A percentile compares a stretch with the other conserved stretches of the same genome.
phyloP scores from a whole-genome alignment of 2,888 invertebrate genomes.

The Campaea margaritaria region DNA sequence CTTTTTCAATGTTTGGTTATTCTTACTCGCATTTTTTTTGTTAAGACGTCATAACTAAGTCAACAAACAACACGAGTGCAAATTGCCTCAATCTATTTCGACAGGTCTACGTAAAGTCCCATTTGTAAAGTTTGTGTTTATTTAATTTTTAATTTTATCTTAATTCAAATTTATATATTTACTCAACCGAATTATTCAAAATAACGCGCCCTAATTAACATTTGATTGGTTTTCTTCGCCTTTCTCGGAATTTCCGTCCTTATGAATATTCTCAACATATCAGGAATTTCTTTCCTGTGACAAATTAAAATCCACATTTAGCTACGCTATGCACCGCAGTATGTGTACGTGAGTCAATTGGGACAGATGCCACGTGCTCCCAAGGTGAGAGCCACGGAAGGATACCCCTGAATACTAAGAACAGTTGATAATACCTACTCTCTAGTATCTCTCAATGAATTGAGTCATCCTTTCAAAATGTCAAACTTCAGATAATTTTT shows the following conservation, averaged over 20 bases:
- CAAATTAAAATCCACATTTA: not conserved
- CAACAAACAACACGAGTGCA: no score
- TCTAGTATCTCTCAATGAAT: slow-evolving; percentile 17
- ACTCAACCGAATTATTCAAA: no score
- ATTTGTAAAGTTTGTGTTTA: no score
- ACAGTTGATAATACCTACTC: slow-evolving; percentile 18
- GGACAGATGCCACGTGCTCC: slow-evolving; percentile 13
- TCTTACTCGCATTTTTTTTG: not conserved
- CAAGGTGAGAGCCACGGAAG: slow-evolving; percentile 21
- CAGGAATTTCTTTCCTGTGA: not conserved
- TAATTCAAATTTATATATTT: no score
- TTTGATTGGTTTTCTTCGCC: no score
- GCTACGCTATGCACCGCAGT: not conserved
- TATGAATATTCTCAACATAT: not conserved
- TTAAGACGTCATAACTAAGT: no score
- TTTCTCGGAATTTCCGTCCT: not conserved
- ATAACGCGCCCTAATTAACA: no score
- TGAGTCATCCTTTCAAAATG: slow-evolving; percentile 7
- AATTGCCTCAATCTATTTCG: no score
- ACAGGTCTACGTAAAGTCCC: no score
- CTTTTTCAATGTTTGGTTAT: not conserved
- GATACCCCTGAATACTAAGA: slow-evolving; percentile 17
- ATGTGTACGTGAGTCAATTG: slow-evolving; percentile 11
- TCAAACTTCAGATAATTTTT: no score
- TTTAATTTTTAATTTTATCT: no score